Base-by-base conservation (phyloP, 2,888 invertebrate species). In the Tetranychus piercei region DNA sequence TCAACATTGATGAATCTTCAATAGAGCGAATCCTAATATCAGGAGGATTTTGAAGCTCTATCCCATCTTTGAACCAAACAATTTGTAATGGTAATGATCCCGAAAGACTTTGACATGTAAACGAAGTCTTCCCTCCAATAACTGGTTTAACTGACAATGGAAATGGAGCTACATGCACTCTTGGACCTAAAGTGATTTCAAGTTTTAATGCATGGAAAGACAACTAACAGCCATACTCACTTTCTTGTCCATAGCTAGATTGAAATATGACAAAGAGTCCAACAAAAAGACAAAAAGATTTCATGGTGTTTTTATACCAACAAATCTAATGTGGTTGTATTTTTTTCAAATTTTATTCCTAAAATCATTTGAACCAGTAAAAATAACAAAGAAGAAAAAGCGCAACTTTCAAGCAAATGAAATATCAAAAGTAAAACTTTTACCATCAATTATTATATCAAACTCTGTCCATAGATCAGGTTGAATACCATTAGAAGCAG, bases 1-100 rank as follows among this genome's bases (percentile, higher is more conserved):
- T 55, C 9, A 55, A 15, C 9, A 55, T 15, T 2, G 55, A 55
- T 15, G 74, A 79, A 55, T 78, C 78, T 23, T 78, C 76, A 22
- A 78, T 76, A 71, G 75, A 74, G n/a, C 77, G 77, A n/a, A 78
- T 76, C 43, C 75, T 23, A 18, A n/a, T 69, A 11, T 9, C 1
- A 11, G 69, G 2, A 0, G n/a, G n/a, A 2, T 69, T n/a, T 15
- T 55, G 9, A 55, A 55, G 9, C 15, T 55, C 55, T 55, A 55
- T 15, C 1, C 55, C 55, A 55, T 55, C 15, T 55, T 55, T 55
- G 55, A 55, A 55, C 55, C 55, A 55, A 55, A 55, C 11, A 55
- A 55, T 55, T 15, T 55, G 9, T 2, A 55, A 7, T 15, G 55
- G 55, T 7, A 6, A 15, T 3, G 55, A 55, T 55, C 55, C 55